phyloP scores from a whole-genome alignment of 2,797 vertebrate species.

The Myripristis murdjan region DNA sequence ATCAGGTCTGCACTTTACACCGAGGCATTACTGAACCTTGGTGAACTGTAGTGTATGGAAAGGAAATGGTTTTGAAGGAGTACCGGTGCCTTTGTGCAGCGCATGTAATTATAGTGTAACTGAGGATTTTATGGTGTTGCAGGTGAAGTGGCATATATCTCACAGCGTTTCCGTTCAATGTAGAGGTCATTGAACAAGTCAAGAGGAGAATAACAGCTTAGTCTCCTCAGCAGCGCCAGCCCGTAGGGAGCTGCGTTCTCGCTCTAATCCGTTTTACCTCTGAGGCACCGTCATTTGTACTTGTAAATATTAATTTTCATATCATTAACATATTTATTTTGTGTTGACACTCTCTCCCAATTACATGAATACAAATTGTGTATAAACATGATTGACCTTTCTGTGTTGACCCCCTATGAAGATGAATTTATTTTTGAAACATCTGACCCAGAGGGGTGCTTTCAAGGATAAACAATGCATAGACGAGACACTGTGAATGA shows the following conservation, averaged over 20 bases:
- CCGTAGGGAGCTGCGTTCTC: constrained; percentile 5
- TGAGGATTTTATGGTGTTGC: constrained; percentile 10
- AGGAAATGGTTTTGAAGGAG: constrained; percentile 31
- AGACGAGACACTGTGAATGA: constrained; percentile 36
- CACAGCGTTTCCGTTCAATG: constrained; percentile 21
- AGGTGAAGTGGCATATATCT: constrained; percentile 42
- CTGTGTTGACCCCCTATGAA: constrained; percentile 1
- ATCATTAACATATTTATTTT: constrained; percentile 24
- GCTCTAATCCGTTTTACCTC: constrained; percentile 8
- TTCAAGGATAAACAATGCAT: constrained; percentile 42
- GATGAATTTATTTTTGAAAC: neutral
- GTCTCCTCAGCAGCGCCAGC: constrained; percentile 11
- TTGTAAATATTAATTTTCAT: constrained; percentile 23
- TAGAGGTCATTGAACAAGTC: constrained; percentile 38
- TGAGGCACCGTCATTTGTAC: constrained; percentile 9
- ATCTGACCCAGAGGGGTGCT: neutral
- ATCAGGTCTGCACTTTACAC: constrained; percentile 40
- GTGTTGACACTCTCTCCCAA: constrained; percentile 16
- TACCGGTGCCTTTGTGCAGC: neutral
- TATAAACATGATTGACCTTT: constrained; percentile 24
- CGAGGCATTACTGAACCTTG: constrained; percentile 21
- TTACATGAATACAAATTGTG: constrained; percentile 26
- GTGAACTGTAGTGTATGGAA: constrained; percentile 11
- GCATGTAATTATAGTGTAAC: constrained; percentile 1
- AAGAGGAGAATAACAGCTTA: constrained; percentile 35